Evolutionary conservation across 2,888 invertebrate species (phyloP).

Genomic region (Euproctis similis): DNA sequence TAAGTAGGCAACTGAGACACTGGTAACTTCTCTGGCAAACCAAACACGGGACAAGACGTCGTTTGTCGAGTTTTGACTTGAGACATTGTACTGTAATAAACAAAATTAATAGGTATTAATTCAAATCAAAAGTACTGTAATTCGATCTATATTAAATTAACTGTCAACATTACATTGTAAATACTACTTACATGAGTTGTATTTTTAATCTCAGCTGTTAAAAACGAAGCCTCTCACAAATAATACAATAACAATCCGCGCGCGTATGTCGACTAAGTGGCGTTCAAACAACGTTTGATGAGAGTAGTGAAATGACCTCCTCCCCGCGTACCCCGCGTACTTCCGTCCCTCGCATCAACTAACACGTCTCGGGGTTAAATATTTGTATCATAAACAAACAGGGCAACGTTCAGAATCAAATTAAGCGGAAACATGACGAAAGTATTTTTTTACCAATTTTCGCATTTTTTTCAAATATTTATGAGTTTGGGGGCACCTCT

Average conservation of each 20-base stretch:
- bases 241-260: background rate
- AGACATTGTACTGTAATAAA: conserved; percentile 1
- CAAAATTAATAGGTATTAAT: conserved; percentile 3
- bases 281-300: too few relatives aligned
- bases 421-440: conserved; percentile 1
- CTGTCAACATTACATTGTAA: conserved; percentile 1
- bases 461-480: conserved; percentile 1
- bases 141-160: conserved; percentile 3
- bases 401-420: conserved; percentile 1
- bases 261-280: too few relatives aligned
- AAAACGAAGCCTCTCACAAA: background rate
- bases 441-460: conserved; percentile 2
- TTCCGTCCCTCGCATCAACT: background rate
- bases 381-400: too few relatives aligned
- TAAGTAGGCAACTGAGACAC: conserved; percentile 3
- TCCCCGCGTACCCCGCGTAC: background rate
- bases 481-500: conserved; percentile 3
- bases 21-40: conserved; percentile 4
- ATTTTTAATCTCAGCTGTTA: conserved; percentile 1
- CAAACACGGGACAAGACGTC: conserved; percentile 3
- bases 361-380: background rate
- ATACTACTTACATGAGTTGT: background rate
- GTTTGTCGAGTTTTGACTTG: background rate
- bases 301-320: background rate
- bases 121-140: conserved; percentile 1